Evolutionary conservation across 2,888 invertebrate species (phyloP).

Genomic region (Tuta absoluta): DNA sequence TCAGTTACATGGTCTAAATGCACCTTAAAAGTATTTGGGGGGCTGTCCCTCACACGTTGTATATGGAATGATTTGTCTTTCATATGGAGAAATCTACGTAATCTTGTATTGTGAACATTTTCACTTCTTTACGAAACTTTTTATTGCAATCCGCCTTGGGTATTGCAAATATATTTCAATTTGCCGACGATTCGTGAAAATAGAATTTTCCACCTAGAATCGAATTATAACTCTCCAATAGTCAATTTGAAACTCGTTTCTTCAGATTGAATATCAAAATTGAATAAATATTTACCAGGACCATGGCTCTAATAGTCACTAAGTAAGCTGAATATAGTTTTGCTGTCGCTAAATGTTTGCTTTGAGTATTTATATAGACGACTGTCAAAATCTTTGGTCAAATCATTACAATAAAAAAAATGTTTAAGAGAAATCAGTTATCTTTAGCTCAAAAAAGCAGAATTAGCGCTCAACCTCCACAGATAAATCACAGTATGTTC

Average conservation of each 20-base stretch:
- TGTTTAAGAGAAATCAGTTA: no score
- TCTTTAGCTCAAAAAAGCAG: no score
- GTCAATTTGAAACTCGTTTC: conserved; percentile 2
- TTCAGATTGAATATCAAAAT: conserved; percentile 1
- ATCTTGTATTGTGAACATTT: neutral
- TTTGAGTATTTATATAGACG: no score
- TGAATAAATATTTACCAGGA: neutral
- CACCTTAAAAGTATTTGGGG: no score
- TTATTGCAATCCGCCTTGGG: neutral
- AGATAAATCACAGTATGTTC: conserved; percentile 1
- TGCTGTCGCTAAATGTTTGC: no score
- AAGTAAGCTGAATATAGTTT: no score
- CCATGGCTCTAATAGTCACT: no score
- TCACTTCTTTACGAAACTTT: neutral
- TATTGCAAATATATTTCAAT: neutral
- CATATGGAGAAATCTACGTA: conserved; percentile 32
- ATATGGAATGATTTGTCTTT: conserved; percentile 44
- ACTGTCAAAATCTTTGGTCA: no score
- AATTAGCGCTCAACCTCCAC: neutral
- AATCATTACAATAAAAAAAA: no score
- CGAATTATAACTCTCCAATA: neutral
- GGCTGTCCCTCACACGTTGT: no score
- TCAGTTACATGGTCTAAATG: no score
- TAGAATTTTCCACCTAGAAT: neutral
- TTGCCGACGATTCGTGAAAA: neutral